Percentiles rank a stretch among this genome's conserved stretches.
phyloP scores from a whole-genome alignment of 2,888 invertebrate species.

The Bhutanitis thaidina region DNA sequence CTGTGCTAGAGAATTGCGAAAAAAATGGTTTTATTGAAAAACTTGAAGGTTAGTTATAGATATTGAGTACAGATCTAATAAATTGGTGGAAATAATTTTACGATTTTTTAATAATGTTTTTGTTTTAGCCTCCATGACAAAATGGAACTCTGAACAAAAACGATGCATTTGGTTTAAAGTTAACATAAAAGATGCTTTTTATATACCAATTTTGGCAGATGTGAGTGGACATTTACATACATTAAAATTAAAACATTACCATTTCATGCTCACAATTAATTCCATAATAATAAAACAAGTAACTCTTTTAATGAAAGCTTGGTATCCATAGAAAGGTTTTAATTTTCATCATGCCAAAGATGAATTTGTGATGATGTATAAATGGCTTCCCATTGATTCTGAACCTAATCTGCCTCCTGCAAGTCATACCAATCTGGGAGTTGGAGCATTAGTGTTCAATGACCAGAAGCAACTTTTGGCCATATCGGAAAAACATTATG shows the following conservation, averaged over 20 bases:
- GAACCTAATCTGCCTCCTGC: conserved; percentile 85
- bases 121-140: conserved; percentile 83
- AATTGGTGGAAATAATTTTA: too few species aligned
- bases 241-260: not conserved
- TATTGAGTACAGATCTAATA: too few species aligned
- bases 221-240: conserved; percentile 54
- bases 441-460: conserved; percentile 92
- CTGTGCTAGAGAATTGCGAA: conserved; percentile 38
- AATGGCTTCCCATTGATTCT: conserved; percentile 85
- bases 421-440: conserved; percentile 88
- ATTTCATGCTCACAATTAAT: not conserved
- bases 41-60: conserved; percentile 43
- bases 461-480: conserved; percentile 86
- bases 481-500: conserved; percentile 86
- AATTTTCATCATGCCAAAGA: conserved; percentile 93
- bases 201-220: conserved; percentile 86
- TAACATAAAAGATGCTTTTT: conserved; percentile 81
- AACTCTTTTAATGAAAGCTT: conserved; percentile 31
- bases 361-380: conserved; percentile 88
- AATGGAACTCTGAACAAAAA: conserved; percentile 82
- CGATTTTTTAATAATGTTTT: not conserved
- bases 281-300: conserved; percentile 2
- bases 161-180: conserved; percentile 92
- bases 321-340: conserved; percentile 85
- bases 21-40: conserved; percentile 36